phyloP scores from a whole-genome alignment of 2,888 invertebrate genomes.

The Drosophila acutilabella region DNA sequence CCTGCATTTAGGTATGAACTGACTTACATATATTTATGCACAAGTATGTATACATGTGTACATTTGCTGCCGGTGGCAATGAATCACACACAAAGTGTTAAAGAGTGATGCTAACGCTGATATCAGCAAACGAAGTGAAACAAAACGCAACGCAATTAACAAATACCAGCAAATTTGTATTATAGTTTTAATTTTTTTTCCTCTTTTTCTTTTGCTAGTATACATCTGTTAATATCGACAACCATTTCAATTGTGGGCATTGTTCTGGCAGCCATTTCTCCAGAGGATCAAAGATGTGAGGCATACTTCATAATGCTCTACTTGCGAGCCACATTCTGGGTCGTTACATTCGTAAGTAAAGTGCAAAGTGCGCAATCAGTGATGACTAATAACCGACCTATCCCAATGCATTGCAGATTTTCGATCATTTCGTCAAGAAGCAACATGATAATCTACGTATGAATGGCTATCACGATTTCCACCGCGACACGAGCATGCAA shows the following conservation, averaged over 20 bases:
- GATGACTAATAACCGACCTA: slow-evolving; percentile 6
- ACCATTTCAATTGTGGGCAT: slow-evolving; percentile 83
- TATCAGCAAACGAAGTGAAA: slow-evolving; percentile 23
- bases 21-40: slow-evolving; percentile 15
- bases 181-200: slow-evolving; percentile 2
- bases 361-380: neutral
- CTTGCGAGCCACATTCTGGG: slow-evolving; percentile 87
- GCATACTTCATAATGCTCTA: slow-evolving; percentile 88
- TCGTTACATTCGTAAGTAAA: slow-evolving; percentile 86
- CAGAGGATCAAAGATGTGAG: slow-evolving; percentile 85
- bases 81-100: slow-evolving; percentile 50
- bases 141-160: slow-evolving; percentile 34
- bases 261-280: slow-evolving; percentile 74
- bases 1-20: slow-evolving; percentile 82
- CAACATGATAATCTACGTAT: slow-evolving; percentile 88
- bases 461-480: slow-evolving; percentile 89
- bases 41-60: neutral
- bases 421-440: slow-evolving; percentile 87
- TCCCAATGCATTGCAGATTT: slow-evolving; percentile 83
- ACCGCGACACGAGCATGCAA: slow-evolving; percentile 87
- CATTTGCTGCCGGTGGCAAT: slow-evolving; percentile 41
- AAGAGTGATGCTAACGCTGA: slow-evolving; percentile 35
- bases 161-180: neutral
- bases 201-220: slow-evolving; percentile 57
- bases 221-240: slow-evolving; percentile 83